These are phyloP conservation scores for Hipposideros larvatus DNA, from an alignment of 2,797 vertebrate genomes.

Conservation along the genomic window DNA sequence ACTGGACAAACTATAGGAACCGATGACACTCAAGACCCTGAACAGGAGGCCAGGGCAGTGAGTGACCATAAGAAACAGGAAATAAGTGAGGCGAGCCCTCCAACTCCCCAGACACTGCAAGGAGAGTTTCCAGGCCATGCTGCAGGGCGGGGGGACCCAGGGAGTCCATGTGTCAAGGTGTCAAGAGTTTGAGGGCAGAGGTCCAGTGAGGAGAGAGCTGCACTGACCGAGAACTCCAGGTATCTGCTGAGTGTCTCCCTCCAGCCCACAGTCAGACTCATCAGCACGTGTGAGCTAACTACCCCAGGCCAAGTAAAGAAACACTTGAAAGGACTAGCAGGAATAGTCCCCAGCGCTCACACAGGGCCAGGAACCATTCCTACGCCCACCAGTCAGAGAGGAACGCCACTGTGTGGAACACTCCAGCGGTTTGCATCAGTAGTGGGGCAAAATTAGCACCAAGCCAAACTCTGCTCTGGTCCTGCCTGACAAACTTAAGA, in stretches of 20 bases:
- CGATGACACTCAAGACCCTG: rapidly evolving
- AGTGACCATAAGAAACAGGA: rapidly evolving
- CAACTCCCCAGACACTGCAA: rapidly evolving
- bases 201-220: not conserved
- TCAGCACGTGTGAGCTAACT: not conserved
- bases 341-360: not conserved
- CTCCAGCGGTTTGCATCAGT: not conserved
- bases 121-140: not conserved
- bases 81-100: not conserved
- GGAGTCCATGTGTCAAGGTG: not conserved
- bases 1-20: not conserved
- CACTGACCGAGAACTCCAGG: not conserved
- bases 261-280: not conserved
- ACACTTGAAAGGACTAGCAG: not conserved
- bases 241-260: not conserved
- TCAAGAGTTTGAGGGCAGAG: not conserved
- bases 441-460: not conserved
- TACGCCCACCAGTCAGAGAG: too few relatives aligned
- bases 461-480: not conserved
- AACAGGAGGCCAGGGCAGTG: rapidly evolving
- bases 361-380: not conserved
- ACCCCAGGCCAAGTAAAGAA: not conserved
- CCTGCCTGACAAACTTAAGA: not conserved
- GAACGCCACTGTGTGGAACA: rapidly evolving
- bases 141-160: not conserved